A percentile compares a stretch with the other conserved stretches of the same genome.
Conservation (phyloP, 1,140 invertebrate species). For the Mya arenaria region DNA sequence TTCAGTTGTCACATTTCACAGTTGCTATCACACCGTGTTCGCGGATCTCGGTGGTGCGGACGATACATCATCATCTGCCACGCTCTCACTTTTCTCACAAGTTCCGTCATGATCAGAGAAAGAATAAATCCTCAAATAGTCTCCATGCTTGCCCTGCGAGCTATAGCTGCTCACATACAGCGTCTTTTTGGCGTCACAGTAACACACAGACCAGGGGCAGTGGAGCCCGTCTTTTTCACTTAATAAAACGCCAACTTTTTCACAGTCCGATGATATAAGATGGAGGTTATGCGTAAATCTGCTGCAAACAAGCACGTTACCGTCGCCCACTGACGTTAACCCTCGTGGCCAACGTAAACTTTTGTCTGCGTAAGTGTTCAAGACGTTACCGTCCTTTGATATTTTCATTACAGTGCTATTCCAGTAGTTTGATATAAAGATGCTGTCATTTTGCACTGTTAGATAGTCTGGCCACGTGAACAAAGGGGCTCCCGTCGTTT, state of each 20-base stretch:
- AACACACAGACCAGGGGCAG: neutral
- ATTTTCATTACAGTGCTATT: neutral
- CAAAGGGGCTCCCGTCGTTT: neutral
- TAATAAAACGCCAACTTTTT: neutral
- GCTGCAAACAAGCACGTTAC: neutral
- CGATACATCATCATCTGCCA: neutral
- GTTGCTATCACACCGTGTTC: no score
- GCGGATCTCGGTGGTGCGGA: no score
- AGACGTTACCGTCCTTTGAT: neutral
- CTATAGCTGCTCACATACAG: neutral
- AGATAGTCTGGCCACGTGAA: neutral
- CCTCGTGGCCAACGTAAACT: neutral
- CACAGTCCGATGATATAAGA: neutral
- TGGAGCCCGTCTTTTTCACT: neutral
- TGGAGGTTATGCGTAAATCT: neutral
- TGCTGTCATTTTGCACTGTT: neutral
- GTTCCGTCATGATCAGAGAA: neutral
- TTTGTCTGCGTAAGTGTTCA: neutral
- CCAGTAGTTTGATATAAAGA: neutral
- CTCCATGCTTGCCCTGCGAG: neutral
- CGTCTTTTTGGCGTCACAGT: neutral
- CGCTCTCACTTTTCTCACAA: neutral
- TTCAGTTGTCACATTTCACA: no score
- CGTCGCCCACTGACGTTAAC: neutral
- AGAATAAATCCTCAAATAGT: neutral